Evolutionary conservation across 2,797 vertebrate species (phyloP).

Genomic region (Muscicapa striata): DNA sequence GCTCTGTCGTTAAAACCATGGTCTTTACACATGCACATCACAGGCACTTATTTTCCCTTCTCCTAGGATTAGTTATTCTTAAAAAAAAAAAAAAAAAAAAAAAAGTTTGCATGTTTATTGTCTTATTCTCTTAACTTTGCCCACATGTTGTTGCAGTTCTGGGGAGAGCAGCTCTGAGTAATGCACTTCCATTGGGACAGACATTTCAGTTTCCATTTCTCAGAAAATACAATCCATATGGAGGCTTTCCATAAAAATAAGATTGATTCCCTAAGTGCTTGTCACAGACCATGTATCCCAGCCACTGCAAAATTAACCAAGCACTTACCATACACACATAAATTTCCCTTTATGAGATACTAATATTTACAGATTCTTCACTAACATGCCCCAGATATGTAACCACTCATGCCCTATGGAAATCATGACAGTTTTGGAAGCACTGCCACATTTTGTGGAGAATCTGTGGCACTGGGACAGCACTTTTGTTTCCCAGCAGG

Average conservation of each 20-base stretch:
- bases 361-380: neutral
- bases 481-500: neutral
- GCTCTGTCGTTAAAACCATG: accelerated
- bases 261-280: neutral
- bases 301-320: neutral
- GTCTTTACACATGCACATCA: accelerated
- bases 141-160: neutral
- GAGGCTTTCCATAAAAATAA: neutral
- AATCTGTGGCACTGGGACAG: neutral
- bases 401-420: neutral
- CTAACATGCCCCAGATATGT: neutral
- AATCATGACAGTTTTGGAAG: neutral
- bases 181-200: neutral
- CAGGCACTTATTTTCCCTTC: neutral
- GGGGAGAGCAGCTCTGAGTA: neutral
- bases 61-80: neutral
- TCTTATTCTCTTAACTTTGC: neutral
- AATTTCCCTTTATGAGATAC: neutral
- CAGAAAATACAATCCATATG: accelerated
- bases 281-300: neutral
- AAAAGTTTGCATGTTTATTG: neutral
- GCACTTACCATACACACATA: neutral
- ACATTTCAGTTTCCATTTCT: neutral
- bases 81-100: neutral
- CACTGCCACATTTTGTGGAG: neutral